Base-by-base conservation (phyloP, 2,888 invertebrate genomes). In the Amphimallon solstitiale region DNA sequence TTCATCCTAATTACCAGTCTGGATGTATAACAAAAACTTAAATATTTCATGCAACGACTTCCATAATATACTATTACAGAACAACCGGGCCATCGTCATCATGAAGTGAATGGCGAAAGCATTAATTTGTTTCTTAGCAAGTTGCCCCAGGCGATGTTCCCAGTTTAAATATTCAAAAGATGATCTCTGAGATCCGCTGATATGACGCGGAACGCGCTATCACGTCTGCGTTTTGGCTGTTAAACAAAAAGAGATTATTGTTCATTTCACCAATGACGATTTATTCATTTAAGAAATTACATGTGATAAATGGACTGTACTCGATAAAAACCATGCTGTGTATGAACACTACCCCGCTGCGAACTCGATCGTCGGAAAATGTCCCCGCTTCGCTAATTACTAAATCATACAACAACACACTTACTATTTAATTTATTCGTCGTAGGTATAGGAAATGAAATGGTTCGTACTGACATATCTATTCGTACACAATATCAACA, bases 11-110 rank as follows among this genome's bases (percentile, higher is more conserved):
- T 59, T 43, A 34, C 56, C 43, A 43, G 43, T 43, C 56, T 43
- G 56, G 43, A 29, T 43, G 29, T 59, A 59, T 14, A 59, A 43
- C 34, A 59, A 43, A 59, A 59, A 59, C 56, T 34, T 59, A 59
- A 59, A 59, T 59, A 59, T 59, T 59, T 59, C 15, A 59, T 43
- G 54, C 43, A 59, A 45, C 43, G 56, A 43, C 56, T 15, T 59
- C 56, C 56, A 59, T 59, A 59, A 59, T 45, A 43, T 59, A 59
- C 56, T 43, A 59, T 59, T 59, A 59, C 34, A 29, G 45, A 38
- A 43, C 43, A 43, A 59, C 40, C 38, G 38, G 38, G 38, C 56
- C 43, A 43, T 59, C 56, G 43, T 59, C 34, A 43, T 59, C 43
- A 43, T 34, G 43, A 40, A 56, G 43, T 5, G 29, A 43, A 9